Evolutionary conservation across 2,888 invertebrate genomes (phyloP).

Genomic region (Trissolcus japonicus): DNA sequence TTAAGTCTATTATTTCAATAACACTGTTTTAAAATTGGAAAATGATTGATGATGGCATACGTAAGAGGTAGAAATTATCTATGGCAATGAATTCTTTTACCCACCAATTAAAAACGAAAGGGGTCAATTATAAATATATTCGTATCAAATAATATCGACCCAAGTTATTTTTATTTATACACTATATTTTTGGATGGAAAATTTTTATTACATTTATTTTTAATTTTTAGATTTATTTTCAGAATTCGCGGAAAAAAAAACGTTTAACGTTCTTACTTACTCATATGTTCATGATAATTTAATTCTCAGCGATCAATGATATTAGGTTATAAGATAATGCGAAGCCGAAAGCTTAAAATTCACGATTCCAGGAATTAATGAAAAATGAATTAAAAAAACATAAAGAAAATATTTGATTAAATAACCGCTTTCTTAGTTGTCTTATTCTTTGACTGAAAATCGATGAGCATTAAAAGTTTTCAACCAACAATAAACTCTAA

Average conservation of each 20-base stretch:
- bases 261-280: slow-evolving; percentile 5
- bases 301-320: slow-evolving; percentile 32
- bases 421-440: neutral
- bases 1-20: slow-evolving; percentile 34
- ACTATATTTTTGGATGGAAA: too few species aligned
- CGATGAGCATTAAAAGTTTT: neutral
- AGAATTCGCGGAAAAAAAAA: neutral
- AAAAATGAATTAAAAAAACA: neutral
- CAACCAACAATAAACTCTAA: neutral
- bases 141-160: too few species aligned
- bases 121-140: too few species aligned
- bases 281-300: slow-evolving; percentile 12
- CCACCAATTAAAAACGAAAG: slow-evolving; percentile 9
- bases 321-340: slow-evolving; percentile 45
- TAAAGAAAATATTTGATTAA: neutral
- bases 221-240: too few species aligned
- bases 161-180: too few species aligned
- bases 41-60: slow-evolving; percentile 35
- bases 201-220: too few species aligned
- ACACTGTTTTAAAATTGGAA: slow-evolving; percentile 10
- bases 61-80: slow-evolving; percentile 12
- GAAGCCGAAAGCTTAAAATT: too few species aligned
- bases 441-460: neutral
- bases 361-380: too few species aligned
- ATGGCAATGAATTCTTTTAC: slow-evolving; percentile 21